Base-by-base conservation (phyloP, 2,113 vertebrate species). In the Hyaena hyaena region DNA sequence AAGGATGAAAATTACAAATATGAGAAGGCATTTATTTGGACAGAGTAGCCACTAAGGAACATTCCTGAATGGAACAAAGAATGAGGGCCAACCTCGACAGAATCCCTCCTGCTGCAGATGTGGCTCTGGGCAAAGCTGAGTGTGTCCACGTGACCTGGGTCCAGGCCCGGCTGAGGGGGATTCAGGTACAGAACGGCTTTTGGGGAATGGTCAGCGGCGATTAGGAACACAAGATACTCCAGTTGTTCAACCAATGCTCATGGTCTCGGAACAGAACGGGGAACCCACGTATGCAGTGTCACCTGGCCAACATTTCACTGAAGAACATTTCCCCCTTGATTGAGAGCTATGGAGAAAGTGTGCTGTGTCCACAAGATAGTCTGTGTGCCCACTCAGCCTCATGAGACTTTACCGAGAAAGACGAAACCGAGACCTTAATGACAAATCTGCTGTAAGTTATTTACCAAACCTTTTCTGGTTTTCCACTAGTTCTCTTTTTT, bases 291-390 rank as follows among this genome's bases (percentile, higher is more conserved):
- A 7, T 4, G 10, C 1, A 45, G 19, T 12, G 14, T 31, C 43
- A 7, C 45, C 71, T 58, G 65, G 16, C 63, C 43, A 68, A 23
- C 12, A 39, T 17, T 73, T 77, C 61, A 28, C 28, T 0, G 61
- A 58, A 55, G 80, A 35, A 21, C 43, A 50, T 21, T 10, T 35
- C 31, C 35, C 58, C 61, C 31, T 90, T 39, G 55, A 26, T 16
- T 14, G 53, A 74, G 65, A 65, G 89, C 31, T 24, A 4, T 7
- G 19, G 16, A 69, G 45, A 83, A 90, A 73, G 19, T 7, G 19
- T 26, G 1, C 33, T 4, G 9, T 0, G 0, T 21, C 7, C 19
- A 43, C n/a, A 0, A 76, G 65, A 61, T 3, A 3, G 11, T 24
- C 14, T 14, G 15, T 9, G 23, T 8, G 21, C 15, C 15, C 26